Evolutionary conservation across 2,113 vertebrate genomes (phyloP).

Genomic region (Laticauda laticaudata): DNA sequence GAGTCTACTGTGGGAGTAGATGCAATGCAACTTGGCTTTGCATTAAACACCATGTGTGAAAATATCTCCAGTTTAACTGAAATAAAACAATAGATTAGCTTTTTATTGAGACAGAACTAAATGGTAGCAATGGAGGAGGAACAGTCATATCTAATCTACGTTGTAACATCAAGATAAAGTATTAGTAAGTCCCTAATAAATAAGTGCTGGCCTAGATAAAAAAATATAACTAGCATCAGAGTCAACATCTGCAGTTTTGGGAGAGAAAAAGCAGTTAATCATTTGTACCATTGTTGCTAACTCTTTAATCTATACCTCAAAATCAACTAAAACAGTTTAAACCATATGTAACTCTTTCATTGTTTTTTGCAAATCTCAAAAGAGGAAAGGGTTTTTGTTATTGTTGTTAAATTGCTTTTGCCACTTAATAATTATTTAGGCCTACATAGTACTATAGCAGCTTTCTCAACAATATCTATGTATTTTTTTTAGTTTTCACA

Average conservation of each 20-base stretch:
- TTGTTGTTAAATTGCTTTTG: constrained; percentile 46
- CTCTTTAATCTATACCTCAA: constrained; percentile 6
- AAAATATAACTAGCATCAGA: constrained; percentile 48
- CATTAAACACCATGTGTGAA: neutral
- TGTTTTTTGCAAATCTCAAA: constrained; percentile 37
- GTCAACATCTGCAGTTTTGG: constrained; percentile 50
- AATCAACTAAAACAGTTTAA: constrained; percentile 38
- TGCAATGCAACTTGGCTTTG: neutral
- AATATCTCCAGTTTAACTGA: neutral
- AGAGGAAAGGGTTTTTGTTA: constrained; percentile 17
- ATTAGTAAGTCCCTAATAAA: constrained; percentile 14
- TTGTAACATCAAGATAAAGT: constrained; percentile 24
- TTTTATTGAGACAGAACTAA: neutral
- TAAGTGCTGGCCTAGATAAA: neutral
- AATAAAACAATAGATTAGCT: neutral
- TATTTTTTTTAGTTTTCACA: constrained; percentile 2
- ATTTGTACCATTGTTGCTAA: constrained; percentile 24
- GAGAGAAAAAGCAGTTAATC: neutral
- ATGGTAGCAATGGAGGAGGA: neutral
- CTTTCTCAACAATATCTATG: constrained; percentile 3
- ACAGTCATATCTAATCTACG: neutral
- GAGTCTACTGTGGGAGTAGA: neutral
- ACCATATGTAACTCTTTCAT: neutral
- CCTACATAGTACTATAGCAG: constrained; percentile 23
- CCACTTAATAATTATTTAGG: constrained; percentile 60